Percentiles rank a stretch among this genome's conserved stretches.
These are phyloP conservation scores for Marmota flaviventris DNA, from an alignment of 2,113 vertebrate genomes.

Conservation along the genomic window DNA sequence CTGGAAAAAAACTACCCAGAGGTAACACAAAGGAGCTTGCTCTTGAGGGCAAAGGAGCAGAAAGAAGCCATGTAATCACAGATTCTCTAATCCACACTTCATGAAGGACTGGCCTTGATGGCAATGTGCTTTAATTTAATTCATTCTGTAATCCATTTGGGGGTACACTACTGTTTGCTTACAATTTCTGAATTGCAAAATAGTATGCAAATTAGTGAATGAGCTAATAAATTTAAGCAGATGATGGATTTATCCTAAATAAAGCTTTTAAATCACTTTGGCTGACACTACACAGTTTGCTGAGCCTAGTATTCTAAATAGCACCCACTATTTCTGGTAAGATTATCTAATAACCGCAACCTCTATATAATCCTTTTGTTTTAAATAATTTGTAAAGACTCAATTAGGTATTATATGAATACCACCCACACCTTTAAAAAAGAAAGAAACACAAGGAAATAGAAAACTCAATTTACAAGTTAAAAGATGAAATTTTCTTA, in stretches of 20 bases:
- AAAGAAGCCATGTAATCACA: not conserved
- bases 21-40: not conserved
- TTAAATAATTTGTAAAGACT: constrained; percentile 70
- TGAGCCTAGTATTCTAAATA: constrained; percentile 22
- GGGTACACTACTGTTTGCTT: constrained; percentile 53
- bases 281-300: constrained; percentile 56
- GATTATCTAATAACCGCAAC: constrained; percentile 68
- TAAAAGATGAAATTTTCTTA: constrained; percentile 60
- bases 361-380: constrained; percentile 66
- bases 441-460: constrained; percentile 59
- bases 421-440: constrained; percentile 67
- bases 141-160: constrained; percentile 45
- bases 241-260: constrained; percentile 62
- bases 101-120: not conserved
- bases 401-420: constrained; percentile 73
- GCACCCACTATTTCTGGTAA: constrained; percentile 15
- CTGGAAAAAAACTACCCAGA: not conserved
- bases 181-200: constrained; percentile 60
- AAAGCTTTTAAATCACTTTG: constrained; percentile 72
- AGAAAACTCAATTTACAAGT: constrained; percentile 66
- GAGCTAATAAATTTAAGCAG: constrained; percentile 64
- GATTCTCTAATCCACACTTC: constrained; percentile 11
- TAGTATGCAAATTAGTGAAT: constrained; percentile 68
- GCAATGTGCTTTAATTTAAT: constrained; percentile 62
- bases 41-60: not conserved